These are phyloP conservation scores for Cheiracanthium punctorium DNA, from an alignment of 2,888 invertebrate genomes.

Conservation along the genomic window DNA sequence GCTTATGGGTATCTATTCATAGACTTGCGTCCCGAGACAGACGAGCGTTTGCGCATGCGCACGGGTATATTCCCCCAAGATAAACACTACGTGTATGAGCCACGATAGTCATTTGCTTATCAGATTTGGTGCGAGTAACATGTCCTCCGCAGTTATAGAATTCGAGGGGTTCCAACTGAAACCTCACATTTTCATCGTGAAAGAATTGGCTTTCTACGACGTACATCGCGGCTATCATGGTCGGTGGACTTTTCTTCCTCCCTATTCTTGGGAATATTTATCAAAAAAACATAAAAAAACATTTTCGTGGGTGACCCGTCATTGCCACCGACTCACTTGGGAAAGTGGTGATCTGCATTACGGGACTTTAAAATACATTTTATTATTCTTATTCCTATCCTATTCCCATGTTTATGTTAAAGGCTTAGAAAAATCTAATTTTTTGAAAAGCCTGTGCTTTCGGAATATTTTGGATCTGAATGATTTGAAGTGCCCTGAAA, in stretches of 20 bases:
- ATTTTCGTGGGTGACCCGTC: neutral
- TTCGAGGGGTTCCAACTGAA: neutral
- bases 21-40: neutral
- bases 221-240: neutral
- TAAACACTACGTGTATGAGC: conserved; percentile 6
- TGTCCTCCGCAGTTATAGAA: neutral
- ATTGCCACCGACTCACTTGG: neutral
- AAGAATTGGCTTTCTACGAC: neutral
- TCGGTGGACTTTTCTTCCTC: neutral
- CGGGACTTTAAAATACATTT: neutral
- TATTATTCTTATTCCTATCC: neutral
- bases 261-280: neutral
- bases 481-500: neutral
- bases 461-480: neutral
- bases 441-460: neutral
- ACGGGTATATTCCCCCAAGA: conserved; percentile 7
- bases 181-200: neutral
- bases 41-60: neutral
- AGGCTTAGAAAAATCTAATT: neutral
- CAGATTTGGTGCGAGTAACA: neutral
- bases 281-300: neutral
- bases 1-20: neutral
- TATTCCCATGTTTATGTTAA: neutral
- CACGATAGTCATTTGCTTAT: neutral
- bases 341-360: too few species aligned